phyloP scores from a whole-genome alignment of 1,140 invertebrate species.

The Steinernema feltiae region DNA sequence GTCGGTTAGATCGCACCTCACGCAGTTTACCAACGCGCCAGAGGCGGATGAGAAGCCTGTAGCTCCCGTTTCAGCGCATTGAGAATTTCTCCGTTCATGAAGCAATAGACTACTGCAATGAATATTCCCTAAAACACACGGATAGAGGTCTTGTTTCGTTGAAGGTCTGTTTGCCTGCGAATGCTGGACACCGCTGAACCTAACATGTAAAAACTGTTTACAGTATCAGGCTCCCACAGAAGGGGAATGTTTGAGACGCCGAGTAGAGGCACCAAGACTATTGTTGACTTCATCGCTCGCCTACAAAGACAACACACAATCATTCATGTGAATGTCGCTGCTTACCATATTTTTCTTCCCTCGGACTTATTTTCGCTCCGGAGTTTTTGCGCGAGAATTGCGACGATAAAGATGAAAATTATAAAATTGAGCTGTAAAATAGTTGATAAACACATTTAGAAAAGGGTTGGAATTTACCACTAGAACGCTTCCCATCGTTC shows the following conservation, averaged over 20 bases:
- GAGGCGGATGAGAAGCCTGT: conserved; percentile 2
- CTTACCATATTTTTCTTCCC: conserved; percentile 55
- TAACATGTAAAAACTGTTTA: conserved; percentile 59
- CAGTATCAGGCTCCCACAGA: conserved; percentile 59
- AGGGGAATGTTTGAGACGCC: conserved; percentile 62
- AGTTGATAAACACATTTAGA: conserved; percentile 14
- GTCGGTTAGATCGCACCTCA: no score
- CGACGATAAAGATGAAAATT: conserved; percentile 48
- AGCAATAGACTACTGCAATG: conserved; percentile 62
- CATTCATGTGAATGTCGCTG: no score
- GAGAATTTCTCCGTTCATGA: conserved; percentile 62
- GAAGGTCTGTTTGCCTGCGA: conserved; percentile 55
- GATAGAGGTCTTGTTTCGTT: background rate
- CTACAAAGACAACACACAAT: conserved; percentile 52
- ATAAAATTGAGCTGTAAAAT: conserved; percentile 51
- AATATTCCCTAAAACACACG: conserved; percentile 60
- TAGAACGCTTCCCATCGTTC: conserved; percentile 55
- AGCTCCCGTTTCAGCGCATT: conserved; percentile 49
- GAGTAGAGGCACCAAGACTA: conserved; percentile 61
- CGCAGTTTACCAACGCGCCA: no score
- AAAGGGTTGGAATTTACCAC: conserved; percentile 30
- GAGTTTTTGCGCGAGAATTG: conserved; percentile 55
- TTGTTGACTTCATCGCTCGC: conserved; percentile 62
- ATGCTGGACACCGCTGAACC: conserved; percentile 60
- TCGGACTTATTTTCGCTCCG: conserved; percentile 52